A percentile compares a stretch with the other conserved stretches of the same genome.
phyloP scores from a whole-genome alignment of 35 echinoderm and acorn worm species.

The Ophiothrix spiculata region DNA sequence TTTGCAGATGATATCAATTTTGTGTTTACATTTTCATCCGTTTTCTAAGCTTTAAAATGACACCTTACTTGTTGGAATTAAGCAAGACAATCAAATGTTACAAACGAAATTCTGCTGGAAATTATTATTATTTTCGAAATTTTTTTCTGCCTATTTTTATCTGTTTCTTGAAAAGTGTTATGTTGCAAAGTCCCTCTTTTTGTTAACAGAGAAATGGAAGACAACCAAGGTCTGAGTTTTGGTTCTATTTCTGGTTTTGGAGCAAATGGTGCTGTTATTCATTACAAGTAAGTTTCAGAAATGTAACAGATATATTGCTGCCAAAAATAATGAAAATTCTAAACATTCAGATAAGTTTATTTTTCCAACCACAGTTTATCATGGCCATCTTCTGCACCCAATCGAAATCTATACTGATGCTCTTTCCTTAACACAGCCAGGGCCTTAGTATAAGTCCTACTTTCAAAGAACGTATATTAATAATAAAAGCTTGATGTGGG shows the following conservation, averaged over 20 bases:
- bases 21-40: too few species aligned
- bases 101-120: too few species aligned
- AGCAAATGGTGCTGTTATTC: constrained; percentile 34
- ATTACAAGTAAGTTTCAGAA: too few species aligned
- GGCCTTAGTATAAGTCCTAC: neutral
- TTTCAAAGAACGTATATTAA: neutral
- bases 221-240: constrained; percentile 30
- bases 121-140: too few species aligned
- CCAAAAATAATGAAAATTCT: neutral
- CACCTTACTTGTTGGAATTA: too few species aligned
- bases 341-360: neutral
- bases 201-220: neutral
- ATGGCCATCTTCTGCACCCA: neutral
- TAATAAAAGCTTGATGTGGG: neutral
- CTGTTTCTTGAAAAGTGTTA: too few species aligned
- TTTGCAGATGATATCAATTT: too few species aligned
- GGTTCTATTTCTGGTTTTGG: constrained; percentile 24
- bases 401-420: neutral
- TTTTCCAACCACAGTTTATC: neutral
- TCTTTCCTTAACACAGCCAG: neutral
- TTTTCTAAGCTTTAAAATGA: too few species aligned
- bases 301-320: too few species aligned
- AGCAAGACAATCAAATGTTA: too few species aligned
- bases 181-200: too few species aligned
- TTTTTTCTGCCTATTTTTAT: too few species aligned